Base-by-base conservation (phyloP, 2,113 vertebrate genomes). In the Ailuropoda melanoleuca region DNA sequence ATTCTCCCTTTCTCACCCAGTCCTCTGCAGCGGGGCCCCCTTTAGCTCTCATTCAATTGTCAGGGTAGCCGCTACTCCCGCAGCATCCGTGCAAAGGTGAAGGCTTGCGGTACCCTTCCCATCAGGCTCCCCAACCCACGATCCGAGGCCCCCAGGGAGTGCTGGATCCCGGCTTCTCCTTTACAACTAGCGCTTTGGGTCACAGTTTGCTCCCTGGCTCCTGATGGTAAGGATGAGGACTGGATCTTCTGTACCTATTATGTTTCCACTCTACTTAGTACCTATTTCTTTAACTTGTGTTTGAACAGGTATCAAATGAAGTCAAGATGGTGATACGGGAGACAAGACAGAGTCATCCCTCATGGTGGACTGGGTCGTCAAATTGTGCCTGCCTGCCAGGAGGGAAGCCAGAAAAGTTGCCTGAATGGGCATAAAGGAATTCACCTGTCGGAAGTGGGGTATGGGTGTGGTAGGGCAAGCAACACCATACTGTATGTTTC, bases 371-470 rank as follows among this genome's bases (percentile, higher is more conserved):
- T 48, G 58, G 60, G 53, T 24, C 53, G 50, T 87, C 24, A 4
- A 19, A 53, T 37, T 77, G 50, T 19, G 53, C 15, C 64, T 50
- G 21, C 12, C 19, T 31, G 43, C 21, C 78, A 34, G 29, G 18
- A 97, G 31, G 55, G 91, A 60, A 95, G 46, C 21, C 60, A 85
- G 60, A 86, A 46, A 91, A 37, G n/a, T 66, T 15, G 18, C 23
- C 48, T 82, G 11, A 29, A 18, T 8, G 3, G 31, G 48, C 48
- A 58, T 46, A 70, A 64, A 2, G 24, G n/a, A 62, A 50, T 50
- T 72, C 29, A 34, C 97, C 53, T 93, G 55, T 43, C 43, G 14
- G 48, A 37, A 48, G 86, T 4, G 23, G n/a, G 17, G 11, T n/a
- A 6, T 39, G n/a, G 12, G 15, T 21, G 46, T 39, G 29, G n/a